A percentile compares a stretch with the other conserved stretches of the same genome.
Evolutionary conservation across 1,140 invertebrate species (phyloP).

Genomic region (Drosophila watanabei): DNA sequence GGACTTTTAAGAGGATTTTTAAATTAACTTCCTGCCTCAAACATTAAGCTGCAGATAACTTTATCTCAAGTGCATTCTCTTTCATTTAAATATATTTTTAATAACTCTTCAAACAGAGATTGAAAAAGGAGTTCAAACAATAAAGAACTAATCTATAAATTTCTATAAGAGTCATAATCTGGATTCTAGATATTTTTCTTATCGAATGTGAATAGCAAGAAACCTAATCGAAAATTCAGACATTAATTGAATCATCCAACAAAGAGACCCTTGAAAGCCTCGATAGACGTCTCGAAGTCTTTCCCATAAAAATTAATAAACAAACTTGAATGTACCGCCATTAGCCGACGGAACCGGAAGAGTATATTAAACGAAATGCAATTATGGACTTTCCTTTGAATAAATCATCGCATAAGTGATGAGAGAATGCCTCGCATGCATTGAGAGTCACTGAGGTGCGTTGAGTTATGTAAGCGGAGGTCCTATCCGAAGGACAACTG

Average conservation of each 20-base stretch:
- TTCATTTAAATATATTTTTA: not conserved
- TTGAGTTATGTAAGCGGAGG: constrained; percentile 27
- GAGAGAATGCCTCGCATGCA: constrained; percentile 20
- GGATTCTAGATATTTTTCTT: not conserved
- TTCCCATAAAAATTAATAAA: constrained; percentile 12
- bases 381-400: constrained; percentile 34
- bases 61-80: not conserved
- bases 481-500: constrained; percentile 29
- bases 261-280: not conserved
- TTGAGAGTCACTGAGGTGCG: constrained; percentile 36
- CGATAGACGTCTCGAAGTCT: not conserved
- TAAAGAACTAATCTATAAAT: not conserved
- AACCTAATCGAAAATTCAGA: not conserved
- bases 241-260: constrained; percentile 1
- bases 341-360: constrained; percentile 1
- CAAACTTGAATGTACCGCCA: constrained; percentile 11
- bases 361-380: constrained; percentile 44
- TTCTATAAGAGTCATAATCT: not conserved
- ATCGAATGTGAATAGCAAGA: not conserved
- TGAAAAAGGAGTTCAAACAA: not conserved
- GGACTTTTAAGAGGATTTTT: constrained; percentile 10
- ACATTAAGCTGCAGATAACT: constrained; percentile 4
- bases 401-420: constrained; percentile 48
- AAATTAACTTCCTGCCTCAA: constrained; percentile 15
- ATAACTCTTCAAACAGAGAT: not conserved